Evolutionary conservation across 1,140 invertebrate genomes (phyloP), one percentile per base, ranked within the genome.

Genomic region (Drosophila ogumai): DNA sequence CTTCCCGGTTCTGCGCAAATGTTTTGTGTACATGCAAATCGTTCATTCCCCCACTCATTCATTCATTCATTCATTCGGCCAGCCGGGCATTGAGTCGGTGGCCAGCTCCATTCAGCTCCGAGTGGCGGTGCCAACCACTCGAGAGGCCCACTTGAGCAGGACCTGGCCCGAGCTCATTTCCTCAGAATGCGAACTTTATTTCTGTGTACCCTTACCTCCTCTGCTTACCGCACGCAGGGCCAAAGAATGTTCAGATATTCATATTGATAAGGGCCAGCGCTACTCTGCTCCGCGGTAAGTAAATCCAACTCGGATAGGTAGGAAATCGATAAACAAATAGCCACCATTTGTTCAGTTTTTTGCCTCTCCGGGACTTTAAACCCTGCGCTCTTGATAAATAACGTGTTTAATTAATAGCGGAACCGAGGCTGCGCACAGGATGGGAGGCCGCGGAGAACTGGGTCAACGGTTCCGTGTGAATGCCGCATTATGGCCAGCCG

Each of bases 21-120:
- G 85, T 90, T 88, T 85, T 90, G 78, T 90, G 69, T 81, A 81
- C 85, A 88, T 88, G 85, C 85, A 88, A 88, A 85, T 85, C 69
- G 81, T 84, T 87, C 66, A 56, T 79, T 81, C 77, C 64, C 17
- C 68, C 43, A 47, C 31, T 79, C 72, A 47, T n/a, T 75, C 80
- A 57, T 34, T 81, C 69, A 49, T 12, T 44, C 64, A 41, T 36
- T 72, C 54, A 54, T 22, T 80, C 55, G 19, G 19, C 19, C 44
- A 49, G 34, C 13, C 77, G 25, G 57, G 9, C 63, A 63, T 46
- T 50, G 44, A 67, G 67, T 47, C 61, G 52, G 63, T 73, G 80
- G 82, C 69, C 84, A 84, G 80, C 72, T 77, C 60, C 76, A 84
- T 88, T 87, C 84, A 87, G 71, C 69, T 65, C 66, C 66, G 75